Percentiles rank a stretch among this genome's conserved stretches.
phyloP scores from a whole-genome alignment of 2,888 invertebrate genomes.

The Zygogramma bicolorata region DNA sequence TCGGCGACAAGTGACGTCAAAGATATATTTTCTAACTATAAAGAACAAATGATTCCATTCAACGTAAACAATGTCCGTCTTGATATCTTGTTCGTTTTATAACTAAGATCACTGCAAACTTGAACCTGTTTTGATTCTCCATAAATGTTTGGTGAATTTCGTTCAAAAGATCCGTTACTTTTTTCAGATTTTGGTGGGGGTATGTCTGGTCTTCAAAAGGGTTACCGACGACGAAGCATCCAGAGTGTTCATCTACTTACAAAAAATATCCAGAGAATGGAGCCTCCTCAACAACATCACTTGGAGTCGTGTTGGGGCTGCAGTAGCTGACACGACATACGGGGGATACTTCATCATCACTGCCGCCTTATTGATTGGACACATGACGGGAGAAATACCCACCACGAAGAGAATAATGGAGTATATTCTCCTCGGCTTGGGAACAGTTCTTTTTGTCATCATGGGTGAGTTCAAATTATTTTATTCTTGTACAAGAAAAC shows the following conservation, averaged over 20 bases:
- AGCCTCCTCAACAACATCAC: constrained; percentile 80
- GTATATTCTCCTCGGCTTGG: constrained; percentile 77
- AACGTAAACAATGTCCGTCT: too few relatives aligned
- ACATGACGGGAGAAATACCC: constrained; percentile 76
- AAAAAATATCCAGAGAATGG: constrained; percentile 82
- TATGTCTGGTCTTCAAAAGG: constrained; percentile 77
- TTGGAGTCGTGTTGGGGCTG: constrained; percentile 78
- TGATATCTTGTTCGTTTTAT: too few relatives aligned
- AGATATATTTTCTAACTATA: too few relatives aligned
- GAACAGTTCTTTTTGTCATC: constrained; percentile 77
- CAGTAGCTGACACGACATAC: constrained; percentile 76
- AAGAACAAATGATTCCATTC: too few relatives aligned
- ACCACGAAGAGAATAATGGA: constrained; percentile 74
- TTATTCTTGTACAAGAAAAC: not conserved
- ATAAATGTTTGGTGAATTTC: too few relatives aligned
- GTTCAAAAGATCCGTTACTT: not conserved
- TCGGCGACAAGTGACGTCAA: too few relatives aligned
- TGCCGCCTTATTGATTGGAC: constrained; percentile 75
- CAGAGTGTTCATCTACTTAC: constrained; percentile 75
- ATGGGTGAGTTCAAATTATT: constrained; percentile 69
- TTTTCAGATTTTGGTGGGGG: constrained; percentile 74
- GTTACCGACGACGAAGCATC: constrained; percentile 81
- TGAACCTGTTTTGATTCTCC: too few relatives aligned
- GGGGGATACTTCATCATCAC: constrained; percentile 81
- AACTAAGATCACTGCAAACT: too few relatives aligned